Evolutionary conservation across 2,888 invertebrate species (phyloP), one percentile per base, ranked within the genome.

Genomic region (Apantesis nais): DNA sequence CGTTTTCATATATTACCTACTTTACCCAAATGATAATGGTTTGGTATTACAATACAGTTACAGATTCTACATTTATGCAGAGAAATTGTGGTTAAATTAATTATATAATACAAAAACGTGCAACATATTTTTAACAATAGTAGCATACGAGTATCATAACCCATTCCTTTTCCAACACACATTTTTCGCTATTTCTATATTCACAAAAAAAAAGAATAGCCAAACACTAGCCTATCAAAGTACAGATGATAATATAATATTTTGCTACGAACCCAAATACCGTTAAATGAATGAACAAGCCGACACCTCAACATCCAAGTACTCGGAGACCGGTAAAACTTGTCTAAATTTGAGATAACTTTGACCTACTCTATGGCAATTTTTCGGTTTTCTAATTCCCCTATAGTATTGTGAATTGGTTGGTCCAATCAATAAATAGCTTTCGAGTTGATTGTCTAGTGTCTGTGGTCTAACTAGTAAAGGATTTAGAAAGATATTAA

Each of bases 371-470:
- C 52, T 67, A 16, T 11, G 34, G 58, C 29, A 29, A 66, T 58
- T 66, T 66, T 66, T 66, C 34, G 58, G 7, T 58, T 66, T 66
- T 66, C 66, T 66, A 66, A 58, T 66, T 66, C 39, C 66, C 14
- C 29, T 58, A 58, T 41, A 58, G 66, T 58, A 41, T 29, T 66
- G 41, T 66, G 25, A 55, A 66, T 58, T 58, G 58, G 39, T 25
- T 52, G 14, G 34, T 48, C 7, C 29, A 58, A 29, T 29, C n/a
- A 14, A 19, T 55, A n/a, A 3, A 25, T 55, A 37, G 55, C 65
- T 66, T 66, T 66, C 52, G 34, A 34, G n/a, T 48, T 48, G n/a
- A 7, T 65, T 41, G 41, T 25, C 62, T 44, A 5, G 63, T 44
- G 62, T 55, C 25, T 25, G 12, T 55, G 9, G 1, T 29, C 55